Conservation (phyloP, 1,140 invertebrate species). For the Lepidostoma basale region DNA sequence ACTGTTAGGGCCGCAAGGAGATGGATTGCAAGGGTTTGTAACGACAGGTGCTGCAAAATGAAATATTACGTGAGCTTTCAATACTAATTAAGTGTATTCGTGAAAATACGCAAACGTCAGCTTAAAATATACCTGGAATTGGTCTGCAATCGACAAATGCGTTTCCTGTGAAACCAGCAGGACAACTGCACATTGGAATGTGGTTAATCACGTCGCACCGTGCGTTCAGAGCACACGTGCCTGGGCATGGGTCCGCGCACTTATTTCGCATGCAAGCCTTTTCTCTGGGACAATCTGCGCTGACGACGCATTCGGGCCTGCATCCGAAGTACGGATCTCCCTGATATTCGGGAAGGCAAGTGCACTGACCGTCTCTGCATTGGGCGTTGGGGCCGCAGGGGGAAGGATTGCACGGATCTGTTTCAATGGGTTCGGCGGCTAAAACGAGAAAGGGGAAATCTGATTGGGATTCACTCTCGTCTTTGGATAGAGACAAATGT, state of each 20-base stretch:
- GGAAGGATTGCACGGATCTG: conserved; percentile 68
- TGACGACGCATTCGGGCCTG: conserved; percentile 70
- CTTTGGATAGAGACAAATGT: no score
- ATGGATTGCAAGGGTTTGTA: conserved; percentile 63
- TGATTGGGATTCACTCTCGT: no score
- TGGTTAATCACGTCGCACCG: conserved; percentile 71
- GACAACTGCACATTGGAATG: conserved; percentile 71
- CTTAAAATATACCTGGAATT: conserved; percentile 55
- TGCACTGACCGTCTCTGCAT: conserved; percentile 67
- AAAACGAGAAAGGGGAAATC: conserved; percentile 46
- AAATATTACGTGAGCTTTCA: neutral
- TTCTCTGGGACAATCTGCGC: conserved; percentile 69
- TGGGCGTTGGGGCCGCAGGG: conserved; percentile 71
- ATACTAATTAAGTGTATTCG: no score
- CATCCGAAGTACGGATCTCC: conserved; percentile 66
- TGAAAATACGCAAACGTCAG: no score
- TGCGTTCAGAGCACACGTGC: conserved; percentile 71
- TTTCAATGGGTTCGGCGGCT: conserved; percentile 49
- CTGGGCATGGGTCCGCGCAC: conserved; percentile 74
- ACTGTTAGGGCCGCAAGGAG: conserved; percentile 68
- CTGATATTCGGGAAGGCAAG: conserved; percentile 73
- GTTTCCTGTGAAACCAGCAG: conserved; percentile 65
- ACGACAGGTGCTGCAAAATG: conserved; percentile 43
- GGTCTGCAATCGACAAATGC: conserved; percentile 67
- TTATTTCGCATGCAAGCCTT: conserved; percentile 74